Conservation (phyloP, 2,797 vertebrate species). For the Apogon talboti region DNA sequence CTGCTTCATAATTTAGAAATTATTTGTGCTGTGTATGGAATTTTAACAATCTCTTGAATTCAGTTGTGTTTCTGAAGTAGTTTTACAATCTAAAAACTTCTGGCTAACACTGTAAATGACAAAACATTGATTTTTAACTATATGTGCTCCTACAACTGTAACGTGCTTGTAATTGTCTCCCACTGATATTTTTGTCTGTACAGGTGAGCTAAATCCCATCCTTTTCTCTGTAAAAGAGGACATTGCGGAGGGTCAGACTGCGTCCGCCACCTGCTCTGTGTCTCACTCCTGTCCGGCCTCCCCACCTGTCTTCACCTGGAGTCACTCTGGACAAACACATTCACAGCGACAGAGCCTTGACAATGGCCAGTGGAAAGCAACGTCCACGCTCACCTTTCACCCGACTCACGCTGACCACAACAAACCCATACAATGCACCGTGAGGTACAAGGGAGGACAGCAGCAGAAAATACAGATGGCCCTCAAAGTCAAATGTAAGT, state of each 20-base stretch:
- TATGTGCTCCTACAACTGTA: neutral
- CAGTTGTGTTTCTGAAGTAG: too few species aligned
- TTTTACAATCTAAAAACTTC: too few species aligned
- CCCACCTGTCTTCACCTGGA: slow-evolving; percentile 77
- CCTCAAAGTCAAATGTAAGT: slow-evolving; percentile 76
- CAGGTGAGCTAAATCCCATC: slow-evolving; percentile 51
- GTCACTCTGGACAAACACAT: slow-evolving; percentile 40
- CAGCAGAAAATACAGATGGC: neutral
- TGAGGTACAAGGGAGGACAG: slow-evolving; percentile 52
- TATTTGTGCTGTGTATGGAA: too few species aligned
- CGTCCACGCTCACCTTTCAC: slow-evolving; percentile 68
- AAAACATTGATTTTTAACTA: neutral
- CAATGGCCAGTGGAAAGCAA: slow-evolving; percentile 56
- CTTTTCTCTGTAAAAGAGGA: slow-evolving; percentile 48
- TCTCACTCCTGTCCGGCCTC: slow-evolving; percentile 68
- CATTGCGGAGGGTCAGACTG: slow-evolving; percentile 24
- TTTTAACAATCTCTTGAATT: too few species aligned
- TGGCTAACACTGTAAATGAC: too few species aligned
- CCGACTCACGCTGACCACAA: slow-evolving; percentile 50
- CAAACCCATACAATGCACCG: slow-evolving; percentile 61
- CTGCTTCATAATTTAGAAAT: too few species aligned
- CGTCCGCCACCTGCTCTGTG: slow-evolving; percentile 68
- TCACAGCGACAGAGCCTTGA: slow-evolving; percentile 27
- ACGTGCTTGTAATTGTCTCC: neutral
- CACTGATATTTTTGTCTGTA: slow-evolving; percentile 3